Evolutionary conservation across 2,113 vertebrate species (phyloP), one percentile per base, ranked within the genome.

Genomic region (Pedionomus torquatus): DNA sequence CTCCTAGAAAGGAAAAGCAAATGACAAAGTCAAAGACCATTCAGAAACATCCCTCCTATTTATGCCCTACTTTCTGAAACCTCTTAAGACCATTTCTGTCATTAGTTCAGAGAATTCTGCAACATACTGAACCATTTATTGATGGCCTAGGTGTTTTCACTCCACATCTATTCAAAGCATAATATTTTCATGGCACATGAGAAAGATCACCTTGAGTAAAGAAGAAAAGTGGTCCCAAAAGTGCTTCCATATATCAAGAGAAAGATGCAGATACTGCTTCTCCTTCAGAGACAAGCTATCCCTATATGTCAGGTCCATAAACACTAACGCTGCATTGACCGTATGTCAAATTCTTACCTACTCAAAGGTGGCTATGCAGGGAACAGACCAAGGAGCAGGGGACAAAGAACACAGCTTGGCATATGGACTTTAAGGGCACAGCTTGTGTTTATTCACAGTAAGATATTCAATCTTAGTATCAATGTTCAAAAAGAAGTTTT

Each of bases 1-100:
- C 99, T 98, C 98, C 99, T 99, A 97, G 51, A 93, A 95, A 90
- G 94, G 44, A 97, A 97, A 91, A 98, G 92, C 96, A 97, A 87
- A 97, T 81, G 24, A 96, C 55, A 21, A 96, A 68, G 41, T 97
- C 94, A 98, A 96, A 96, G 79, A 94, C 91, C 85, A 96, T 88
- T 96, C 89, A 97, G 88, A 18, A 92, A 83, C 68, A 83, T 37
- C 43, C 13, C 12, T 31, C 13, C 41, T 77, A 14, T 86, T 84
- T 33, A 66, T 33, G 39, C 13, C 17, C 65, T 72, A 41, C 39
- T 92, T 96, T 64, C 69, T 89, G 28, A 95, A 90, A 76, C 23
- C 44, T 89, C 57, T 52, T 49, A 75, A 89, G 43, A 54, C 16
- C 65, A 68, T 61, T 87, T 78, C 35, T 65, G 12, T 14, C 65